These are phyloP conservation scores for Eubucco bourcierii DNA, from an alignment of 2,113 vertebrate genomes.

Conservation along the genomic window DNA sequence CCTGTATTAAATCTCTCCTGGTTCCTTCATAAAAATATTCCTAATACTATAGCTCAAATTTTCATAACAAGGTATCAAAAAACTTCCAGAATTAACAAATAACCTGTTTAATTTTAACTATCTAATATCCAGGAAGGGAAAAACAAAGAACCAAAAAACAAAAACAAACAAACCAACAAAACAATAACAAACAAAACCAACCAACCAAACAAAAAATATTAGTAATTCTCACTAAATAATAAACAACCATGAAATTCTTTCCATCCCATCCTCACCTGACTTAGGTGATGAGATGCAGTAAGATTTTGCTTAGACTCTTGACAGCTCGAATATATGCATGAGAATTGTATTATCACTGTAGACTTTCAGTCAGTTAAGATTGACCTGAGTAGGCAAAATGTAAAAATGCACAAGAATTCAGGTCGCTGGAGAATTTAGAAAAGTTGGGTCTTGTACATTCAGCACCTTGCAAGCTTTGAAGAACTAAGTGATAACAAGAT, in stretches of 20 bases:
- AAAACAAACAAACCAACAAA: not conserved
- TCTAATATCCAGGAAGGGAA: not conserved
- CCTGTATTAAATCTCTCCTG: not conserved
- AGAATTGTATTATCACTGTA: not conserved
- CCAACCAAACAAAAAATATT: no score
- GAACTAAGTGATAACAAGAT: not conserved
- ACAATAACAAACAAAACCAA: no score
- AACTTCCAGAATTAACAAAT: not conserved
- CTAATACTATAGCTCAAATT: not conserved
- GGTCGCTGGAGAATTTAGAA: not conserved
- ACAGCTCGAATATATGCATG: not conserved
- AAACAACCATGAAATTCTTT: not conserved
- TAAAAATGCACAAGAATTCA: not conserved
- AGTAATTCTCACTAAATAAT: not conserved
- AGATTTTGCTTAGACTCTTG: not conserved
- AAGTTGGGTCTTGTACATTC: not conserved
- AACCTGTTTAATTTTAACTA: not conserved
- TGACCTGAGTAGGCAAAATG: not conserved
- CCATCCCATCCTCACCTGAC: not conserved
- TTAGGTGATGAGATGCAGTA: not conserved
- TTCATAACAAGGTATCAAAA: not conserved
- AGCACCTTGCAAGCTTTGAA: not conserved
- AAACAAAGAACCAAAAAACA: not conserved
- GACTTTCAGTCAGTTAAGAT: not conserved
- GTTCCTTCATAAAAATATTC: slow-evolving; percentile 8